Conservation (phyloP, 2,113 vertebrate genomes). For the Scatophagus argus region DNA sequence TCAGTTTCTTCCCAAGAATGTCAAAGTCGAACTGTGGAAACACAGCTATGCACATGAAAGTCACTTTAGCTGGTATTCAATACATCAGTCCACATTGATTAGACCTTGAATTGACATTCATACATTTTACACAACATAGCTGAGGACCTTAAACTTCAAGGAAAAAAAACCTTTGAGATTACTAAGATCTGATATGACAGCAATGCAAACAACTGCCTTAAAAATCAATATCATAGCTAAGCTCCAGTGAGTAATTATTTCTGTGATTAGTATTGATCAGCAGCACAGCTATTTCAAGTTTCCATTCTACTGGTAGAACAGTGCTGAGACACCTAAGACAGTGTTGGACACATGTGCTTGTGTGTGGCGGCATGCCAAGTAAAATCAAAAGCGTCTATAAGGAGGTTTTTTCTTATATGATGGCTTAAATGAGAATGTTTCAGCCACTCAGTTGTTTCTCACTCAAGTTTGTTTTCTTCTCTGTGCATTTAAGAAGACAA, state of each 20-base stretch:
- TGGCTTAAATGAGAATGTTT: slow-evolving; percentile 35
- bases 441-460: slow-evolving; percentile 19
- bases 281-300: slow-evolving; percentile 56
- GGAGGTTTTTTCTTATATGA: neutral
- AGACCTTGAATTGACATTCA: slow-evolving; percentile 82
- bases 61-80: slow-evolving; percentile 38
- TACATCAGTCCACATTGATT: slow-evolving; percentile 62
- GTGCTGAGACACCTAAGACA: slow-evolving; percentile 63
- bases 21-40: slow-evolving; percentile 16
- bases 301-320: slow-evolving; percentile 70
- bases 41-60: slow-evolving; percentile 54
- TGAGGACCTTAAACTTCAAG: slow-evolving; percentile 75
- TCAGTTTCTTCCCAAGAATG: neutral
- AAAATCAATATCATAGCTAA: slow-evolving; percentile 82
- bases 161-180: slow-evolving; percentile 75
- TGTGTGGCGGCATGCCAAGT: slow-evolving; percentile 35
- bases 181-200: slow-evolving; percentile 83
- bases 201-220: slow-evolving; percentile 82
- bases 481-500: too few species aligned
- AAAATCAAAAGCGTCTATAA: slow-evolving; percentile 19
- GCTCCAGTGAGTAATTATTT: slow-evolving; percentile 82
- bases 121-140: slow-evolving; percentile 64
- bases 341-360: slow-evolving; percentile 6
- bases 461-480: slow-evolving; percentile 24
- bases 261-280: slow-evolving; percentile 86